Evolutionary conservation across 2,113 vertebrate species (phyloP), one percentile per base, ranked within the genome.

Genomic region (Manacus vitellinus): DNA sequence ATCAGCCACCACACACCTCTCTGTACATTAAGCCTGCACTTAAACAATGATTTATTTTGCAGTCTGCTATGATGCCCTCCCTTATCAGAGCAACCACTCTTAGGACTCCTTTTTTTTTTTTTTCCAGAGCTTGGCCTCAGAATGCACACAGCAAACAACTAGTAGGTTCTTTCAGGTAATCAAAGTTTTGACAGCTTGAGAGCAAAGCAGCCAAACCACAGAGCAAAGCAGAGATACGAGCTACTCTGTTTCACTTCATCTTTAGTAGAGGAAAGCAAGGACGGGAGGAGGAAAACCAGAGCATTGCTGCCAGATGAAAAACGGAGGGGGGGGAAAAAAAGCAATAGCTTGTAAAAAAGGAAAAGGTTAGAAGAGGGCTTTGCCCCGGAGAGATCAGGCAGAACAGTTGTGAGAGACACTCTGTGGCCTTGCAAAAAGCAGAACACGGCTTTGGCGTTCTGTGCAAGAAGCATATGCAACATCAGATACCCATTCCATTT

Each of bases 401-500:
- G 92, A 94, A 94, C 27, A 94, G 83, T 81, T 54, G 80, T 46
- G 78, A 95, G 83, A 94, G 62, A 94, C 56, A 87, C 80, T 95
- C 95, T 93, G 94, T 94, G 92, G 96, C 88, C 95, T 97, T 85
- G 96, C 96, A 92, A 82, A 83, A 94, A 95, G 95, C 95, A 96
- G 95, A 96, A 96, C 95, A 95, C 92, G 0, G 37, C 91, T 94
- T 61, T 95, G 96, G 95, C 96, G 89, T 97, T 96, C 96, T 97
- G 96, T 96, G 95, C 96, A 96, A 95, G 92, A 96, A 96, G 94
- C 95, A 91, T 97, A 97, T 92, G 95, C 93, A 97, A 95, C 93
- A 91, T 72, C 56, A 94, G 94, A 94, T 98, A 98, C 98, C 98
- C 92, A 83, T 98, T 97, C 98, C 98, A 92, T 98, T 98, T 98